A percentile compares a stretch with the other conserved stretches of the same genome.
Conservation (phyloP, 2,113 vertebrate genomes). For the Eubucco bourcierii region DNA sequence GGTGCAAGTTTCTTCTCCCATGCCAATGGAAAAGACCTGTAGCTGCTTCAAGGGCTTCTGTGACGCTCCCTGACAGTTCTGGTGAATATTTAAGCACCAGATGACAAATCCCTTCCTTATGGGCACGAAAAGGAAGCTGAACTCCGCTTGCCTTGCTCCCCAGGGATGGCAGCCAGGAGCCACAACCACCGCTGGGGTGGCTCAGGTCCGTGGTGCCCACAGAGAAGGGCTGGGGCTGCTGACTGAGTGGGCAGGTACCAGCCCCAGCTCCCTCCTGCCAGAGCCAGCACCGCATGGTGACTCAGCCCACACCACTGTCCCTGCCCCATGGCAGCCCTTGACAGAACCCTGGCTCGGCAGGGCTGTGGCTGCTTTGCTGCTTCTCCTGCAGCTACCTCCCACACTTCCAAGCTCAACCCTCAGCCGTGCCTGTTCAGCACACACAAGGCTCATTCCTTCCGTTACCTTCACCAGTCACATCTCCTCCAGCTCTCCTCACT, state of each 20-base stretch:
- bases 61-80: not conserved
- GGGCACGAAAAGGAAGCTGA: not conserved
- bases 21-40: not conserved
- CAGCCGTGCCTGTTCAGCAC: not conserved
- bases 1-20: not conserved
- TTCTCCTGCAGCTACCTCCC: not conserved
- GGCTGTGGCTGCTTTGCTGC: not conserved
- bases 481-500: not conserved
- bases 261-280: not conserved
- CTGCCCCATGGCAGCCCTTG: not conserved
- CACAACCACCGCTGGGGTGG: not conserved
- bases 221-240: not conserved
- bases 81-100: slow-evolving; percentile 37
- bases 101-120: not conserved
- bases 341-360: not conserved
- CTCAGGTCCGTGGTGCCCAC: not conserved
- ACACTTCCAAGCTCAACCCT: not conserved
- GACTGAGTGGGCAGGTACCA: not conserved
- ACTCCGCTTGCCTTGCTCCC: not conserved
- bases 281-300: not conserved
- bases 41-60: not conserved
- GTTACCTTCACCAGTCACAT: not conserved
- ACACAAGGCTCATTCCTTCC: not conserved
- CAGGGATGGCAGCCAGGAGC: not conserved
- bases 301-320: not conserved